Conservation (phyloP, 2,888 invertebrate genomes). For the Euzetes globulus region DNA sequence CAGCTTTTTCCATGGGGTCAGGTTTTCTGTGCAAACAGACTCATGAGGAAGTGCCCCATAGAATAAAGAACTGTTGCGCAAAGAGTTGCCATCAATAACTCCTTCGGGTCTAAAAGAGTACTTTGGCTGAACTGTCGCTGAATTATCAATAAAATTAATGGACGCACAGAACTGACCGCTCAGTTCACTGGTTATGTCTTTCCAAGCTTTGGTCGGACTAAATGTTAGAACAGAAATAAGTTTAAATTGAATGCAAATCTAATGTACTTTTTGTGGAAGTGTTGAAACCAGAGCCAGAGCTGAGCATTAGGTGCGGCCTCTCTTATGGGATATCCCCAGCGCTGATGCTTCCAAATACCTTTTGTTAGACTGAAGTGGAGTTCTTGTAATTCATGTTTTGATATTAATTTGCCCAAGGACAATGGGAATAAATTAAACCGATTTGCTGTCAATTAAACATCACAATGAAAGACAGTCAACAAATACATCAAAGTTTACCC, state of each 20-base stretch:
- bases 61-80: conserved; percentile 47
- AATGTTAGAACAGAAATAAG: neutral
- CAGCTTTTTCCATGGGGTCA: conserved; percentile 96
- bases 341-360: conserved; percentile 84
- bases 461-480: neutral
- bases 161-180: conserved; percentile 95
- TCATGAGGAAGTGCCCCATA: conserved; percentile 91
- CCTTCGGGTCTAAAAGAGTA: conserved; percentile 64
- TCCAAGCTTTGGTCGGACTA: conserved; percentile 57
- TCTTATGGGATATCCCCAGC: conserved; percentile 86
- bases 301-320: conserved; percentile 91
- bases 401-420: conserved; percentile 76
- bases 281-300: conserved; percentile 83
- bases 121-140: conserved; percentile 74
- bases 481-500: conserved; percentile 15
- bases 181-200: conserved; percentile 74
- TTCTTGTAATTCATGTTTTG: conserved; percentile 71
- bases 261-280: conserved; percentile 42
- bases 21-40: conserved; percentile 95
- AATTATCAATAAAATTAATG: conserved; percentile 79
- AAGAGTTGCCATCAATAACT: conserved; percentile 52
- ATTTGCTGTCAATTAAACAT: conserved; percentile 56
- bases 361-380: conserved; percentile 84
- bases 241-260: neutral
- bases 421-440: conserved; percentile 82